Evolutionary conservation across 2,888 invertebrate species (phyloP).

Genomic region (Bedellia somnulentella): DNA sequence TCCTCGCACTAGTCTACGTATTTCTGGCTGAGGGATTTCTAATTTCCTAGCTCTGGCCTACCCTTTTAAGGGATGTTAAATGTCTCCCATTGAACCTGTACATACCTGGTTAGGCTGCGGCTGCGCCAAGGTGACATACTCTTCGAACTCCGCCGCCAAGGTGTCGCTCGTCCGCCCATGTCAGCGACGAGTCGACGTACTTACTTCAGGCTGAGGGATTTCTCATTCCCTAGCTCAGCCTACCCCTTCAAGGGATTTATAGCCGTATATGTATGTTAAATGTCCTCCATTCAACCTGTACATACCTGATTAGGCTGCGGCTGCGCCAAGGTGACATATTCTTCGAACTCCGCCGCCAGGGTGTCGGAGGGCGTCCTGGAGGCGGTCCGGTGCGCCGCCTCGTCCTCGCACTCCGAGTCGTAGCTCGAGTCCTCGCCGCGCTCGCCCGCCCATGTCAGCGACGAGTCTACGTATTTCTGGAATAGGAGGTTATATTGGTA

Average conservation of each 20-base stretch:
- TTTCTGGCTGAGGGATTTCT: too few relatives aligned
- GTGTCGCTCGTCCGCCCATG: conserved; percentile 66
- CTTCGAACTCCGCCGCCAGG: conserved; percentile 81
- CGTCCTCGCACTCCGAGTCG: conserved; percentile 78
- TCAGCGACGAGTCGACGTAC: conserved; percentile 72
- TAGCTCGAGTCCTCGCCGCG: conserved; percentile 80
- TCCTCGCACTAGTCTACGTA: conserved; percentile 83
- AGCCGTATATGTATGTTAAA: too few relatives aligned
- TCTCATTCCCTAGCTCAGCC: too few relatives aligned
- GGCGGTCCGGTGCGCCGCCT: conserved; percentile 71
- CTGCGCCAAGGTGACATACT: conserved; percentile 69
- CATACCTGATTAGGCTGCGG: conserved; percentile 37
- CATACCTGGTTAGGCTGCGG: conserved; percentile 37
- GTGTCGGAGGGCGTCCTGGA: conserved; percentile 84
- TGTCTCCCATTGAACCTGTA: conserved; percentile 9
- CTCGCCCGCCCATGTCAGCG: conserved; percentile 58
- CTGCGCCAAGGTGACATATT: conserved; percentile 69
- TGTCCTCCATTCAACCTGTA: conserved; percentile 9
- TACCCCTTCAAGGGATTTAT: too few relatives aligned
- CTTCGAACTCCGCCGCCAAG: conserved; percentile 81
- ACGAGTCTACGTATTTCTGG: conserved; percentile 76
- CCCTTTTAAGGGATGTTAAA: too few relatives aligned
- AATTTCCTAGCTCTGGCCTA: too few relatives aligned
- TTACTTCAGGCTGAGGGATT: too few relatives aligned
- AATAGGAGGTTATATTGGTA: too few relatives aligned